Base-by-base conservation (phyloP, 2,888 invertebrate genomes). In the Tanypteryx hageni region DNA sequence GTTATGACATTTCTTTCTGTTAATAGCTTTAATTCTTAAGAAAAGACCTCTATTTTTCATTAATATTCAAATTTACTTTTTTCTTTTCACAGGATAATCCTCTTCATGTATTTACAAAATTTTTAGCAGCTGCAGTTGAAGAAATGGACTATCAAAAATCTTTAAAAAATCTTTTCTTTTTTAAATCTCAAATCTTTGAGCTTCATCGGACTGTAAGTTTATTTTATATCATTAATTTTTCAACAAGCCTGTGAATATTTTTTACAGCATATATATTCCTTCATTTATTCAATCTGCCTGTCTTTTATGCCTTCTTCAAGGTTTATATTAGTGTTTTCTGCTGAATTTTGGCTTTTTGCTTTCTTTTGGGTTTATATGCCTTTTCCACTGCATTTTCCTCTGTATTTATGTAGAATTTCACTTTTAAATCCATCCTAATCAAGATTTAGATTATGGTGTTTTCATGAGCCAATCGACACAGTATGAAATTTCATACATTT, bases 81-180 rank as follows among this genome's bases (percentile, higher is more conserved):
- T 92, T 93, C 93, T 92, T 92, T 94, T 95, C 95, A 84, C 94
- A 97, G 97, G 96, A 97, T 44, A 97, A 96, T 94, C 96, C 97
- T 0, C 95, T 98, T 14, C 95, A 95, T 8, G 94, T 95, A 81
- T 95, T 97, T 0, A 96, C 96, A 44, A 95, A 96, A 27, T 97
- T 97, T 94, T 95, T 97, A 0, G 95, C 96, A 91, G 95, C 96
- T 92, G 95, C 95, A 92, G 94, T 95, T 13, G 94, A 94, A 76
- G 94, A 95, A 76, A 94, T 94, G 14, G 94, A 95, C 92, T 95
- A 95, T 89, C 93, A 95, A 89, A 92, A 93, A 91, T 93, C 93
- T 93, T 58, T 94, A 93, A 93, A 94, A 68, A 94, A 94, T 93
- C 94, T 96, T n/a, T 93, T 94, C n/a, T 93, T 94, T 22, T 96